A percentile compares a stretch with the other conserved stretches of the same genome.
These are phyloP conservation scores for Adineta ricciae DNA, from an alignment of 2,888 invertebrate species.

Conservation along the genomic window DNA sequence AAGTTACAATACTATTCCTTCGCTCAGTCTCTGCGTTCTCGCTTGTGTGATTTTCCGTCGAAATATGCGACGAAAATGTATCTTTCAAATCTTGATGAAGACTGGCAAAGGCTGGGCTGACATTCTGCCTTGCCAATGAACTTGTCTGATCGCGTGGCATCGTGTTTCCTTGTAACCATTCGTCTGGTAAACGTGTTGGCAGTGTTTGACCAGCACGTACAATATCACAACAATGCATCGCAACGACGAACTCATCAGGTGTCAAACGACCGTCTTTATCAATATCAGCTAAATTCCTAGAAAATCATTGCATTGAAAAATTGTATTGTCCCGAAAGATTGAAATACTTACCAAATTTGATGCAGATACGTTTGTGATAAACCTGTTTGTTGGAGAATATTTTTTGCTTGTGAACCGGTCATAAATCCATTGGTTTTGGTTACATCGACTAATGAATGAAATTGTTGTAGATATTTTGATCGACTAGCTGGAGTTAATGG, in stretches of 20 bases:
- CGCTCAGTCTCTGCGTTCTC: neutral
- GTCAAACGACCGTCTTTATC: conserved; percentile 86
- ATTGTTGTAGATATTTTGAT: conserved; percentile 29
- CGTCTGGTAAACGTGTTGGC: conserved; percentile 68
- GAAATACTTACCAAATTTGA: conserved; percentile 70
- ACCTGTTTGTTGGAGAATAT: conserved; percentile 81
- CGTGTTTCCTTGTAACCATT: conserved; percentile 67
- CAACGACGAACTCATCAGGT: conserved; percentile 89
- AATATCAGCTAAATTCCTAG: conserved; percentile 57
- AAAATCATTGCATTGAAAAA: too few relatives aligned
- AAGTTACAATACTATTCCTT: conserved; percentile 51
- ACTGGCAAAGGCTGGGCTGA: neutral
- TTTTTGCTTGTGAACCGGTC: conserved; percentile 73
- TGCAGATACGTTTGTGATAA: conserved; percentile 78
- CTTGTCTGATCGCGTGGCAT: neutral
- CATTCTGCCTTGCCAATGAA: neutral
- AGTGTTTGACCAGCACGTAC: conserved; percentile 71
- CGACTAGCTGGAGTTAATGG: conserved; percentile 16
- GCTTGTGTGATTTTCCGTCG: neutral
- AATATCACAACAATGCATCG: conserved; percentile 85
- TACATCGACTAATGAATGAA: conserved; percentile 24
- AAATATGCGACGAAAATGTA: neutral
- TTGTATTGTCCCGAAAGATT: too few relatives aligned
- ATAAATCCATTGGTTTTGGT: conserved; percentile 25
- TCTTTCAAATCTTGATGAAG: neutral